Conservation (phyloP, 2,888 invertebrate genomes). For the Gerris lacustris region DNA sequence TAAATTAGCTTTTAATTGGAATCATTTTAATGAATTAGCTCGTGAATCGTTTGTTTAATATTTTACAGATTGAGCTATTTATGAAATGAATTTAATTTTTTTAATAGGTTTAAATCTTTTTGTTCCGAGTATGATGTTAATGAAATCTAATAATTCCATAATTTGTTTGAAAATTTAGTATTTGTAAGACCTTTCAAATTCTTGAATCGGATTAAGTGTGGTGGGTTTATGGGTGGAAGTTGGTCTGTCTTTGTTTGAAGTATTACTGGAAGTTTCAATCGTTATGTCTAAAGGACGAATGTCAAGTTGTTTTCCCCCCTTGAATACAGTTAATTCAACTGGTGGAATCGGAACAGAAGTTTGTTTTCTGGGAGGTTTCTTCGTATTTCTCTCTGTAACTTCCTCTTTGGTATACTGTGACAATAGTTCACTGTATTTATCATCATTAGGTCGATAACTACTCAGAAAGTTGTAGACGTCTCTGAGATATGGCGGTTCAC, state of each 20-base stretch:
- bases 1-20: too few species aligned
- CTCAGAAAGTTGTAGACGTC: not conserved
- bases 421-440: not conserved
- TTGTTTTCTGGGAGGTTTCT: not conserved
- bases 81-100: too few species aligned
- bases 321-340: not conserved
- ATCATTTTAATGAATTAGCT: too few species aligned
- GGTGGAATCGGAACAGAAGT: constrained; percentile 1
- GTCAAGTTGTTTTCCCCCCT: not conserved
- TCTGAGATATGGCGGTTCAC: not conserved
- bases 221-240: constrained; percentile 7
- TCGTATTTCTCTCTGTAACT: not conserved
- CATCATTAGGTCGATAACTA: not conserved
- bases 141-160: too few species aligned
- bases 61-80: too few species aligned
- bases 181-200: constrained; percentile 5
- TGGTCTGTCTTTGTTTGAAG: not conserved
- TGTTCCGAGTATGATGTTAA: too few species aligned
- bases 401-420: not conserved
- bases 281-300: not conserved
- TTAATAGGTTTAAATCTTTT: too few species aligned
- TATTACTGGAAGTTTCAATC: not conserved
- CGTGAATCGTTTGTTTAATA: too few species aligned
- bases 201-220: constrained; percentile 1
- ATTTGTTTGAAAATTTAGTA: not conserved